Base-by-base conservation (phyloP, 2,797 vertebrate species). In the Lithobates sylvaticus region DNA sequence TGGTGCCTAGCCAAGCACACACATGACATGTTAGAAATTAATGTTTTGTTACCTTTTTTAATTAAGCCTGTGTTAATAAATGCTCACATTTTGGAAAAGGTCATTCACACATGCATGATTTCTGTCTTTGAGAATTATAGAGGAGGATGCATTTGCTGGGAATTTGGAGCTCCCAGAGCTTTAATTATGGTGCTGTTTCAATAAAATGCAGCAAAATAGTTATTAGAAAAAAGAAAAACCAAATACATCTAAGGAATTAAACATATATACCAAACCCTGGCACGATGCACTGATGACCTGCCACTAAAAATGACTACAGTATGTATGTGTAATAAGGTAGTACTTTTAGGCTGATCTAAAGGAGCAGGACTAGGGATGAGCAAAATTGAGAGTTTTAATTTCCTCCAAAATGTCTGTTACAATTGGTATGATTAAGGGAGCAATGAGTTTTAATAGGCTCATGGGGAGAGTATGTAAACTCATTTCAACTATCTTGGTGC, bases 11-110 rank as follows among this genome's bases (percentile, higher is more conserved):
- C 34, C 68, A 15, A 71, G 6, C 47, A 81, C 10, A 13, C 5
- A 21, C 26, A 50, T 27, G 77, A 50, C 44, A 81, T 5, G 78
- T 71, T 81, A 72, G 23, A 23, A 27, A 82, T 73, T 64, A 42
- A 61, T 74, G 54, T 74, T 82, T 39, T 82, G 70, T 16, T 65
- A 72, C 47, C 8, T 42, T 64, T 26, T 64, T n/a, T 39, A 82
- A 74, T 74, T 61, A 64, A 12, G 34, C n/a, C 32, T 23, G n/a
- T 26, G 12, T 42, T 78, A 67, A 78, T 32, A 36, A 21, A 67
- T 67, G 65, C 26, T 67, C 16, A 67, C n/a, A 26, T 67, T 67
- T 65, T 67, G 13, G 65, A 67, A 29, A 61, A 67, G 65, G 65
- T 67, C 65, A 67, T 67, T 67, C 4, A 29, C 27, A 67, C 10